These are phyloP conservation scores for Mylabris sibirica DNA, from an alignment of 2,888 invertebrate species.

Conservation along the genomic window DNA sequence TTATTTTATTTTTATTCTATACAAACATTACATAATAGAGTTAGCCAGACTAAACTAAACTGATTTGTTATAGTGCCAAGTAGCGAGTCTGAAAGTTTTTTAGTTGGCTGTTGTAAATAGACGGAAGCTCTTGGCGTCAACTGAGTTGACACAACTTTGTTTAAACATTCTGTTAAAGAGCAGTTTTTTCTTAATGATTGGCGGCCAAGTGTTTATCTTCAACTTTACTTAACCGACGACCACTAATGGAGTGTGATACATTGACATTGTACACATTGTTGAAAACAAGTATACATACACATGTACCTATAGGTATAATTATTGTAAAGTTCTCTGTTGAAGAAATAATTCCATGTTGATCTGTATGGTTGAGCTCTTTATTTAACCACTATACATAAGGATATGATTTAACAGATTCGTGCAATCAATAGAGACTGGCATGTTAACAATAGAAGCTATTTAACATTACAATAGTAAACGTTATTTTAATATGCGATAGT, in stretches of 20 bases:
- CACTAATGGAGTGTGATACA: conserved; percentile 41
- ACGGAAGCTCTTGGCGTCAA: conserved; percentile 35
- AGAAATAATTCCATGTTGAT: conserved; percentile 1
- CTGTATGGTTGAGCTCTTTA: background rate
- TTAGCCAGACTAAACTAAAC: conserved; percentile 16
- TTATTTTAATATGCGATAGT: background rate
- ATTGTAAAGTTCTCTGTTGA: background rate
- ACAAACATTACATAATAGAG: background rate
- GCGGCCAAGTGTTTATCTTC: conserved; percentile 34
- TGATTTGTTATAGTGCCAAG: conserved; percentile 30
- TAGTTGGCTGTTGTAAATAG: conserved; percentile 31
- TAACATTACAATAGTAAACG: conserved; percentile 13
- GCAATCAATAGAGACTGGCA: background rate
- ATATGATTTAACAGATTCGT: background rate
- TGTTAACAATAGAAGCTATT: conserved; percentile 11
- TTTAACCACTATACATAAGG: background rate
- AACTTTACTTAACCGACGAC: conserved; percentile 30
- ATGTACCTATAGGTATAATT: conserved; percentile 5
- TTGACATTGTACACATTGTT: conserved; percentile 40
- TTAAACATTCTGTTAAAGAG: conserved; percentile 32
- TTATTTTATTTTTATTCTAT: background rate
- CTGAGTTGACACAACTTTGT: conserved; percentile 36
- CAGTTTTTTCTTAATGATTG: conserved; percentile 30
- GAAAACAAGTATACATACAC: conserved; percentile 36
- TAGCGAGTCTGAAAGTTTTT: conserved; percentile 33